Conservation (phyloP, 2,797 vertebrate species). For the Spinibarbus caldwelli region DNA sequence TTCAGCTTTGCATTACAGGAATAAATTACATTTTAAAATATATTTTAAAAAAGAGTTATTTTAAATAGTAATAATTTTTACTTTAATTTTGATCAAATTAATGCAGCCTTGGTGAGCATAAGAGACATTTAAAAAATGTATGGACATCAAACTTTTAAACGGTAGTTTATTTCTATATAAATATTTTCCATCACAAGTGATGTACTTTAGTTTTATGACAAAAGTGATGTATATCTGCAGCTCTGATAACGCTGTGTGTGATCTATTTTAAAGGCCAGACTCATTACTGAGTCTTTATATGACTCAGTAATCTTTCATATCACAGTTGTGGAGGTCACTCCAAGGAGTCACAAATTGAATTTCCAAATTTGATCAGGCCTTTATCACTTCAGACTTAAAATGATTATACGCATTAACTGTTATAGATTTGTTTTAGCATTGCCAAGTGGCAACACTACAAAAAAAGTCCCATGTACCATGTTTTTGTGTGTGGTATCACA, state of each 20-base stretch:
- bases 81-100: not conserved
- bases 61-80: not conserved
- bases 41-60: not conserved
- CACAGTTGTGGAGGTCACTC: not conserved
- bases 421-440: not conserved
- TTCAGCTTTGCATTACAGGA: not conserved
- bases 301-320: not conserved
- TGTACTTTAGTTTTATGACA: not conserved
- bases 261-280: constrained; percentile 11
- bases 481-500: not conserved
- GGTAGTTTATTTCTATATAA: not conserved
- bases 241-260: not conserved
- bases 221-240: not conserved
- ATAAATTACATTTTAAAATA: not conserved
- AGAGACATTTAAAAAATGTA: not conserved
- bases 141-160: not conserved
- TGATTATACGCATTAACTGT: not conserved
- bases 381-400: not conserved
- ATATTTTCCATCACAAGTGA: not conserved
- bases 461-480: not conserved
- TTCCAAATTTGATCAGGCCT: not conserved
- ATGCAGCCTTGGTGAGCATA: not conserved
- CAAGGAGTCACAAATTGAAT: constrained; percentile 5
- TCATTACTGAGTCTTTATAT: not conserved
- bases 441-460: too few relatives aligned